Percentiles rank a stretch among this genome's conserved stretches.
These are phyloP conservation scores for Himalopsyche kuldschensis DNA, from an alignment of 2,888 invertebrate species.

Conservation along the genomic window DNA sequence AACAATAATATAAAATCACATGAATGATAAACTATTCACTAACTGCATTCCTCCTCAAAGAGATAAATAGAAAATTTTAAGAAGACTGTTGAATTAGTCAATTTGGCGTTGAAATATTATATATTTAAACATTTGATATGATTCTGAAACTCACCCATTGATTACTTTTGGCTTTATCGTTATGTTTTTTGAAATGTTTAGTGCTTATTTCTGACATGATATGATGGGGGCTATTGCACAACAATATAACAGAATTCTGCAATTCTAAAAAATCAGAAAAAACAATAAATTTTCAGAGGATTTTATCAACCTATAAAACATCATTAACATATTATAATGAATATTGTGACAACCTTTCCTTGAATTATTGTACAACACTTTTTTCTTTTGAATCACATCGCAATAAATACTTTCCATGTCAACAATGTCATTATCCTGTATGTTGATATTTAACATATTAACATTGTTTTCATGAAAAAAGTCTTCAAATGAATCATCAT, in stretches of 20 bases:
- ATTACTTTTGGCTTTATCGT: neutral
- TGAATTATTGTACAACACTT: neutral
- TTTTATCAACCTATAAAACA: no score
- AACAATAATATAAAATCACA: no score
- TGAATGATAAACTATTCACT: no score
- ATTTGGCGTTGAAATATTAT: no score
- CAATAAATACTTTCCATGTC: neutral
- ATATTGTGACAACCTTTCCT: neutral
- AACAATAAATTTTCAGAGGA: no score
- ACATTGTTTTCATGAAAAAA: neutral
- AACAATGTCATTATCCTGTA: neutral
- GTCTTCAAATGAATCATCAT: neutral
- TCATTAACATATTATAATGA: no score
- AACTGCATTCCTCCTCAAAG: no score
- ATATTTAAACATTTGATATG: neutral
- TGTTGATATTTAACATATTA: neutral
- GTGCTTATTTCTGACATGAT: neutral
- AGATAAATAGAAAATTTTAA: no score
- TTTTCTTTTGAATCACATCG: neutral
- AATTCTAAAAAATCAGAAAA: neutral
- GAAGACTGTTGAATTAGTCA: no score
- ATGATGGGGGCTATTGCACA: neutral
- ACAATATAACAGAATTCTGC: neutral
- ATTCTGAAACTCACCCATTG: neutral
- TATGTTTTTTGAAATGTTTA: neutral